Conservation (phyloP, 2,888 invertebrate genomes). For the Trimorus sp. region DNA sequence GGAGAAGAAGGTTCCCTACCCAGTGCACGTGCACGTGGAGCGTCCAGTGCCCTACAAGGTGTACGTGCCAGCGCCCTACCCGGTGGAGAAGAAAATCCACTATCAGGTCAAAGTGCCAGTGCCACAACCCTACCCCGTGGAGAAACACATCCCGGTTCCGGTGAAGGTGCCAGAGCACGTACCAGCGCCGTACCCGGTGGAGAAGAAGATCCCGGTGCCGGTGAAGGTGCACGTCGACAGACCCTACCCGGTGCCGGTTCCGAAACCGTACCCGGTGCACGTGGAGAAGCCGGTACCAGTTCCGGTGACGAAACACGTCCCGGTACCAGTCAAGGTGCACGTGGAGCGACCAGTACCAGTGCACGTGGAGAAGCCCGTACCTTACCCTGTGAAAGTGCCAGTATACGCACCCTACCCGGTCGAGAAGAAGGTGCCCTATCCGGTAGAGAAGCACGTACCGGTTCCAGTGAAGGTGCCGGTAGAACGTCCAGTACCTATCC, state of each 20-base stretch:
- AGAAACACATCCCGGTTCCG: conserved; percentile 75
- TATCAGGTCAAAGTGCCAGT: conserved; percentile 84
- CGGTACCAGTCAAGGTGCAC: conserved; percentile 85
- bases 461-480: conserved; percentile 79
- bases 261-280: conserved; percentile 85
- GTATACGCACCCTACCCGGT: conserved; percentile 78
- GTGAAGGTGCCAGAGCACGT: conserved; percentile 82
- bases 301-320: conserved; percentile 87
- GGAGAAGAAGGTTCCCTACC: conserved; percentile 82
- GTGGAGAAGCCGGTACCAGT: conserved; percentile 88
- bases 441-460: conserved; percentile 85
- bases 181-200: conserved; percentile 85
- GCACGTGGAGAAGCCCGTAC: conserved; percentile 84
- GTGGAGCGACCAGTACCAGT: conserved; percentile 86
- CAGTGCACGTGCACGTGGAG: conserved; percentile 87
- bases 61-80: conserved; percentile 64
- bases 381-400: conserved; percentile 82
- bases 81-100: conserved; percentile 86
- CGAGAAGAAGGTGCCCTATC: conserved; percentile 86
- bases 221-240: conserved; percentile 87
- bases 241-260: conserved; percentile 85
- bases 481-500: conserved; percentile 83
- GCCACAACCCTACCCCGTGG: conserved; percentile 81
- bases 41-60: conserved; percentile 81
- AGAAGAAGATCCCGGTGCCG: conserved; percentile 83